A percentile compares a stretch with the other conserved stretches of the same genome.
Conservation (phyloP, 2,797 vertebrate species). For the Mallotus villosus region DNA sequence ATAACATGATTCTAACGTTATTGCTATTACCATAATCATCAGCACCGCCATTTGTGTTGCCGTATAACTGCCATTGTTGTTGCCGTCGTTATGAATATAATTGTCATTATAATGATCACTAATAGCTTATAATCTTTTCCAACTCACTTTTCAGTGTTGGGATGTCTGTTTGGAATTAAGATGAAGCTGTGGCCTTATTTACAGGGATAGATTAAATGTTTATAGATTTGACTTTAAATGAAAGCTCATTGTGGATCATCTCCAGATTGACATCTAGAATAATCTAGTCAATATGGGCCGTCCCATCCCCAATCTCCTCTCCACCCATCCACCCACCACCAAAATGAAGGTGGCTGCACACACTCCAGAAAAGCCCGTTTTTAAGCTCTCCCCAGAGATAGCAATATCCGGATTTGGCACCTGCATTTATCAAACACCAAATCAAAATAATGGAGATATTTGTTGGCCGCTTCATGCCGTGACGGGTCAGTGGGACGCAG, state of each 20-base stretch:
- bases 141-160: not conserved
- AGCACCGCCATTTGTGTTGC: not conserved
- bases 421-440: conserved; percentile 24
- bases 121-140: not conserved
- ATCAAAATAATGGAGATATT: conserved; percentile 24
- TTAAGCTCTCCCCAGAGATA: conserved; percentile 21
- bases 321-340: not conserved
- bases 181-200: not conserved
- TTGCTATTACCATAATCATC: not conserved
- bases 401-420: conserved; percentile 29
- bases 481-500: conserved; percentile 1
- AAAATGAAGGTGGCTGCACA: conserved; percentile 10
- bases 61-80: not conserved
- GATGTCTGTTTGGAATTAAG: not conserved
- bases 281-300: conserved; percentile 13
- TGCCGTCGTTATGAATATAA: not conserved
- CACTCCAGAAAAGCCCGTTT: conserved; percentile 1
- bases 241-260: conserved; percentile 15
- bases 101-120: not conserved
- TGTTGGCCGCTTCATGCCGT: conserved; percentile 11
- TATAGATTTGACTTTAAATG: not conserved
- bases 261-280: conserved; percentile 14
- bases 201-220: conserved; percentile 10
- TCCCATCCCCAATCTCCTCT: conserved; percentile 1
- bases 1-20: not conserved